Base-by-base conservation (phyloP, 92 coral and sea anemone species). In the Parazoanthus atlanticus region DNA sequence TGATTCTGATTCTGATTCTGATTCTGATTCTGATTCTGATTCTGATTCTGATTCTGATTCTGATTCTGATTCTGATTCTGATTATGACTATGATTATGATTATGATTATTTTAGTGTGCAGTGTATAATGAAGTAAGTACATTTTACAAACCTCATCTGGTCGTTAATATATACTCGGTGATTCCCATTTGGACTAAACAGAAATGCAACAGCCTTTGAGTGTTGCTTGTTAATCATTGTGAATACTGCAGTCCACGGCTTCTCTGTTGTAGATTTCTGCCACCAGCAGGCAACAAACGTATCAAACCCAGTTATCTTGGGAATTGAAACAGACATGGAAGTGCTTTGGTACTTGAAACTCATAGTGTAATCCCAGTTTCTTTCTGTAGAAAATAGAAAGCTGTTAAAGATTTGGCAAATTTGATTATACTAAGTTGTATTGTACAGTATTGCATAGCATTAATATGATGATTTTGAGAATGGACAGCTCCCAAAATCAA, bases 341-440 rank as follows among this genome's bases (percentile, higher is more conserved):
- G 43, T 75, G 79, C 29, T 75, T 75, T 41, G 28, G 3, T 3
- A 36, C 26, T 75, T 75, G 31, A 75, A 75, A 25, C 43, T 75
- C 29, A 75, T 17, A 21, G 79, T 19, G 79, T 75, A 75, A 75
- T 75, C 79, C 79, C 79, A 75, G 79, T 75, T 32, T 75, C 79
- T 38, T 75, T 75, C 79, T 75, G 26, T 13, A 75, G 5, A 23
- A 17, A 75, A 75, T 33, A 34, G 34, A 61, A 61, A 25, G 1
- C 8, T 61, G n/a, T 61, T 23, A 6, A 5, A 16, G 25, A 56
- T 2, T 56, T 56, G 65, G 65, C 9, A 56, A 56, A 56, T 56
- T 56, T 16, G 25, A 3, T 56, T 46, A 7, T 7, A 9, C 5
- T 8, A 46, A 46, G 11, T 46, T 46, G 49, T 46, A 6, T 46